Evolutionary conservation across 2,113 vertebrate genomes (phyloP), one percentile per base, ranked within the genome.

Genomic region (Aix galericulata): DNA sequence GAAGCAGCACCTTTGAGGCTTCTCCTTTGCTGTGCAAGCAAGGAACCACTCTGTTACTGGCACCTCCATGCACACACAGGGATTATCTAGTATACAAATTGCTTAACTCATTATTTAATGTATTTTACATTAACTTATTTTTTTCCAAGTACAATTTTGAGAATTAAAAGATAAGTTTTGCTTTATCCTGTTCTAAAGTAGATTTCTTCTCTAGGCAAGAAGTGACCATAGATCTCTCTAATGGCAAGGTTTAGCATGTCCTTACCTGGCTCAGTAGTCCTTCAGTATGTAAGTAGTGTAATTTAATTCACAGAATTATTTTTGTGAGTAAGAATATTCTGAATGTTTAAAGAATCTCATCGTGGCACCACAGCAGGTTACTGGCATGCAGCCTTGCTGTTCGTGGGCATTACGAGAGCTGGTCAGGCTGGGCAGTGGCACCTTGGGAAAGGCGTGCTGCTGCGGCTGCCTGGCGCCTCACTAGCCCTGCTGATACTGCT

Each of bases 351-450:
- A 32, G 34, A 25, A 26, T 36, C 20, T 8, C 22, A 31, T 0
- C 31, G 11, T 34, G 5, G 21, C 55, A 36, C 32, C 71, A 46
- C 77, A 9, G 4, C 5, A 11, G 60, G 11, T 15, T 9, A 3
- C 32, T 31, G 68, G 29, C 25, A 5, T 7, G 16, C 40, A 12
- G 46, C 26, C 27, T 34, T 2, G 0, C 5, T 21, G 2, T 21
- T 29, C 0, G 3, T 1, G 17, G n/a, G 17, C 16, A 6, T 7
- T 0, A 0, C 12, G 13, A 32, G 53, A 44, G 13, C 7, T 0
- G 2, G 14, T 4, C 3, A 2, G 13, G 22, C 22, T 42, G 18
- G 13, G 9, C 12, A 9, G 44, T 3, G 34, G 15, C 42, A 27
- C 6, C 52, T 15, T 4, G 29, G 38, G 21, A 75, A 42, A 25